Base-by-base conservation (phyloP, 2,113 vertebrate species). In the Mellivora capensis region DNA sequence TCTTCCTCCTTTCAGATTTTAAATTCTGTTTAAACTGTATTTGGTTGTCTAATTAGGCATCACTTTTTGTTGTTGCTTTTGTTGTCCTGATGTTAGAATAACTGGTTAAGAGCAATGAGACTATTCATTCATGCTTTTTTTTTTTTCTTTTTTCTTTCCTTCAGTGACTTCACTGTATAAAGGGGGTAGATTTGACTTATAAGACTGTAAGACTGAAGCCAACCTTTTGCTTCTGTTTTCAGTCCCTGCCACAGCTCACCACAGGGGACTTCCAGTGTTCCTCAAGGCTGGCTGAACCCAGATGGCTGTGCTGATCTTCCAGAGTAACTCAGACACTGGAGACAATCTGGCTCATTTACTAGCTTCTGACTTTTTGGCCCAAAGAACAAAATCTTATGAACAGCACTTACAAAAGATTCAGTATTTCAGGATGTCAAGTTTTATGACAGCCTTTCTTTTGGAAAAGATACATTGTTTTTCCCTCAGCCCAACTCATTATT, bases 271-370 rank as follows among this genome's bases (percentile, higher is more conserved):
- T 86, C 74, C 42, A 80, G 67, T 61, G 64, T 92, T 94, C 47
- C 54, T 79, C 44, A 96, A 39, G 77, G n/a, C 34, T 69, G 21
- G 14, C 49, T 85, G 77, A 95, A 62, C 42, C 62, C 90, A 95
- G 77, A 71, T 96, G 77, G 39, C 77, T 94, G 37, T 25, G 3
- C 59, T 72, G 27, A 93, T 54, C 74, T 90, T 96, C 76, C 87
- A 85, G 44, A 83, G 59, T 37, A 13, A 71, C 72, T 69, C 57
- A 57, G 44, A 37, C 88, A 93, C 49, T 93, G 17, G 93, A 64
- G 67, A 97, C 57, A 95, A 90, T 72, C 79, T 94, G 77, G 27
- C 39, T 97, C 59, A 86, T 94, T 97, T 95, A 87, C 54, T 90
- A 87, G 49, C 27, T 69, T 74, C 93, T 96, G 95, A 96, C 21